phyloP scores from a whole-genome alignment of 2,797 vertebrate genomes.

The Uromys caudimaculatus region DNA sequence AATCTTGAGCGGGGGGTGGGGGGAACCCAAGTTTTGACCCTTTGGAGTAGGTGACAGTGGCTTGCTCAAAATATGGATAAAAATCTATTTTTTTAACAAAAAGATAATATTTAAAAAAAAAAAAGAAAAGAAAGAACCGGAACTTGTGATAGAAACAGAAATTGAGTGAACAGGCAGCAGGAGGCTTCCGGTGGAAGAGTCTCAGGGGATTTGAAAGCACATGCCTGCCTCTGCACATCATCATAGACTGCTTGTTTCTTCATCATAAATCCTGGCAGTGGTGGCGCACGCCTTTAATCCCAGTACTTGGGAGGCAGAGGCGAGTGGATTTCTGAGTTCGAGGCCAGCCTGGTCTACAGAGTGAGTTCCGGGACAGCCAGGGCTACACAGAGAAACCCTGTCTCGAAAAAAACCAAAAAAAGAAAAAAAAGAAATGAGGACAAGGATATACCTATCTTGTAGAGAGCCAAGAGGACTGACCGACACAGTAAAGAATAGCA shows the following conservation, averaged over 20 bases:
- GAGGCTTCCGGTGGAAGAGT: background rate
- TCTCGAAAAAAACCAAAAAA: no score
- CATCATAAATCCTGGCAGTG: no score
- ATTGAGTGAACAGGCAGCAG: background rate
- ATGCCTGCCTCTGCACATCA: background rate
- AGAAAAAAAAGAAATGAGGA: conserved; percentile 9
- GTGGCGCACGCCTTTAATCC: no score
- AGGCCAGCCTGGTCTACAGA: no score
- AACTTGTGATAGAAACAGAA: background rate
- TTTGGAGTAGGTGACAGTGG: background rate
- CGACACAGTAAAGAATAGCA: background rate
- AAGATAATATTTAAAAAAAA: conserved; percentile 21
- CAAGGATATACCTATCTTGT: background rate
- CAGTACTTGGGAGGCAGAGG: no score
- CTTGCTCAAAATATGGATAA: background rate
- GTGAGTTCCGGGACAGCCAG: no score
- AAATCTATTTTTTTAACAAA: conserved; percentile 60
- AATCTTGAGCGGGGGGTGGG: background rate
- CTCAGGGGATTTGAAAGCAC: background rate
- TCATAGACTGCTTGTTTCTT: background rate
- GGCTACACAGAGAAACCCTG: no score
- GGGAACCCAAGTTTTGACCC: background rate
- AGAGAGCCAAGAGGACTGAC: background rate
- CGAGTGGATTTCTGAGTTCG: no score
- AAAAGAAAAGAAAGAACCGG: background rate